phyloP scores from a whole-genome alignment of 2,888 invertebrate genomes.

The Leucophenga montana region DNA sequence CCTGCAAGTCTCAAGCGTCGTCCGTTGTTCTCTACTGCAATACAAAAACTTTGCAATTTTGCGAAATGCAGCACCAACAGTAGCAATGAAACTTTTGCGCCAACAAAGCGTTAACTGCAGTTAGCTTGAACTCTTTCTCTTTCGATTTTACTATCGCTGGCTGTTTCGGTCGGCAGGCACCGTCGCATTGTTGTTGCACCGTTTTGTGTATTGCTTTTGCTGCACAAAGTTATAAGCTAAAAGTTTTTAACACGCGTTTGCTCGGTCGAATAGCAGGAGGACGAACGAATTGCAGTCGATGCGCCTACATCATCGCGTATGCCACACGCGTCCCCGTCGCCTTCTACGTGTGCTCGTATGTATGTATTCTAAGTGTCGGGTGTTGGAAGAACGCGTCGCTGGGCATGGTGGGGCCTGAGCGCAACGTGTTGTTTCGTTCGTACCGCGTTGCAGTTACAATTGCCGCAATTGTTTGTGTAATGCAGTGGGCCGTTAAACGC shows the following conservation, averaged over 20 bases:
- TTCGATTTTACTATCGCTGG: not conserved
- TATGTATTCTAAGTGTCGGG: not conserved
- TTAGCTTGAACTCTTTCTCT: not conserved
- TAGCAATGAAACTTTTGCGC: constrained; percentile 5
- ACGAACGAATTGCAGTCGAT: too few species aligned
- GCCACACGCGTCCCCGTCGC: not conserved
- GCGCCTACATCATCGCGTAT: not conserved
- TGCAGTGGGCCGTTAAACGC: constrained; percentile 4
- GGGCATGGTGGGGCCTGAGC: constrained; percentile 7
- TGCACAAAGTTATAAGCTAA: constrained; percentile 14
- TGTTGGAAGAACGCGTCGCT: not conserved
- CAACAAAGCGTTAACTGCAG: constrained; percentile 27
- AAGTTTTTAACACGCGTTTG: constrained; percentile 22
- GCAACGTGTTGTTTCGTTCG: not conserved
- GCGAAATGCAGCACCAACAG: constrained; percentile 14
- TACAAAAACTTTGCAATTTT: constrained; percentile 25
- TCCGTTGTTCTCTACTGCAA: not conserved
- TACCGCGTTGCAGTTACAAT: constrained; percentile 17
- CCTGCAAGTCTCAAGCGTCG: not conserved
- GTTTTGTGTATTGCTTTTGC: not conserved
- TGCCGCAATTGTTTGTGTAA: constrained; percentile 26
- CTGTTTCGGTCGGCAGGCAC: not conserved
- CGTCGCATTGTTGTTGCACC: not conserved
- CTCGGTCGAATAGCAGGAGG: not conserved
- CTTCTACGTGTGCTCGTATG: too few species aligned